Evolutionary conservation across 2,888 invertebrate genomes (phyloP), one percentile per base, ranked within the genome.

Genomic region (Macrophya alboannulata): DNA sequence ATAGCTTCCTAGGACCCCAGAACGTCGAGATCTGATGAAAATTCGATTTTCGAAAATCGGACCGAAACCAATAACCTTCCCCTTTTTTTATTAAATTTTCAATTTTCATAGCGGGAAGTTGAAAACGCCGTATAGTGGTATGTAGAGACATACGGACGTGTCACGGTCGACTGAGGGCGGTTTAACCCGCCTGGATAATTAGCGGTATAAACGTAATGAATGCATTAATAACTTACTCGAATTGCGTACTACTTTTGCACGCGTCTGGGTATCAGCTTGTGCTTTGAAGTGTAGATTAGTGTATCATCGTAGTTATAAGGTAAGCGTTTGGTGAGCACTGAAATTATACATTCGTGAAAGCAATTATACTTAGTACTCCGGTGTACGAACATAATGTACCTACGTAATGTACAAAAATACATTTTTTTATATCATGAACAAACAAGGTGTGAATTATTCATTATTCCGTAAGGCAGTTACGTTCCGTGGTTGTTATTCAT

Each of bases 291-390:
- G 12, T 62, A 25, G 25, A 68, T 68, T 68, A 68, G 21, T 17
- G 68, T 37, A 6, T 68, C 15, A 25, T 37, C 37, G 68, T 68
- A 37, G 12, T 68, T 12, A 25, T 31, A 37, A 68, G 31, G 12
- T 37, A 37, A 37, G 37, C 15, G 68, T 68, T 68, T 37, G 17
- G 65, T 68, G 68, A 68, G 68, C 31, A 37, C 17, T 68, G 17
- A 68, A 68, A 37, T 68, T 15, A 37, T 37, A 37, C 68, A 37
- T 68, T 68, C 68, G 17, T 8, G 37, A 68, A 68, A 37, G 68
- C 68, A 68, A 68, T 68, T 68, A 68, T 37, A 68, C 68, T 68
- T 37, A 68, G 68, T 68, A 68, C 17, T 68, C 68, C 15, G 10
- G 68, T 17, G 17, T 68, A 68, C 68, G n/a, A n/a, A 17, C 17